Base-by-base conservation (phyloP, 2,113 vertebrate species). In the Thalassoma bifasciatum region DNA sequence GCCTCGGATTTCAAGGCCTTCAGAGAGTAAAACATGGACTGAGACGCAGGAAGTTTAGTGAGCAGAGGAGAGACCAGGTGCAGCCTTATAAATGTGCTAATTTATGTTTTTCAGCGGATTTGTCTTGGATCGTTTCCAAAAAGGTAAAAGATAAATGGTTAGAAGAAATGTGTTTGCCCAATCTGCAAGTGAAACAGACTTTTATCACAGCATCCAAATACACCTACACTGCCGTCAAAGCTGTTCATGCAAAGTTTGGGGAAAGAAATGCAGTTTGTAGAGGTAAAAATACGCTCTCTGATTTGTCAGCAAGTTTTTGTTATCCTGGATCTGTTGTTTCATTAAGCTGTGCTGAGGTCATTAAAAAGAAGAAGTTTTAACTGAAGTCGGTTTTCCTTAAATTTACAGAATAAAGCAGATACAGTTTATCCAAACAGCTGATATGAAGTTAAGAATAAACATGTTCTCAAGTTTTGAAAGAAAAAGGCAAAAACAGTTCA, bases 61-160 rank as follows among this genome's bases (percentile, higher is more conserved):
- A 65, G 24, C 16, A 36, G 30, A 75, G 51, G 34, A 86, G 63
- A 77, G 65, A 79, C 46, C 86, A 86, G 77, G 79, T 80, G 85
- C 82, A 67, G 66, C 13, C 58, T 26, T 38, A 46, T 73, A 73
- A 77, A 80, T 66, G 67, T 82, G 70, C 70, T 77, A 79, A 87
- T 85, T 78, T 85, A 66, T 76, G 73, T 57, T 75, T 78, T 81
- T 83, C 61, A 50, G 40, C 44, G 14, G 44, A 83, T 81, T 84
- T 83, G 49, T 75, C 4, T 81, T 84, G 77, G 74, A 62, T 75
- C 54, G 24, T 50, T 23, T 72, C 84, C 79, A 86, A 69, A 30
- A 74, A 74, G 56, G 64, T 75, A 62, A 78, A 84, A 63, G 51
- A 78, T 51, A 72, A 75, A 83, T 58, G 63, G 67, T 36, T 52